Conservation (phyloP, 23 tunicate genomes). For the Clavelina lepadiformis region DNA sequence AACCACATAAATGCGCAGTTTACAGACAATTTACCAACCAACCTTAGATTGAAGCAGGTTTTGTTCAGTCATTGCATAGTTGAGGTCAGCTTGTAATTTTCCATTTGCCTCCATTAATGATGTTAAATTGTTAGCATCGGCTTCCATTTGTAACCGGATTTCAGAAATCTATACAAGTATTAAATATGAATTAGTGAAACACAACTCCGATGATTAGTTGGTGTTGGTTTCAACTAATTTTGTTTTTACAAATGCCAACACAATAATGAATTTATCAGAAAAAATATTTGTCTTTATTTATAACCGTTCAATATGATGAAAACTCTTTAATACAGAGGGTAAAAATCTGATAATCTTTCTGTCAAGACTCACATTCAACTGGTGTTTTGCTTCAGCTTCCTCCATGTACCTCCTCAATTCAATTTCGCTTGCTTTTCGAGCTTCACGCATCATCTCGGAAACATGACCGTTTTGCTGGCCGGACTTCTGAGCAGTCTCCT, state of each 20-base stretch:
- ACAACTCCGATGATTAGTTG: too few species aligned
- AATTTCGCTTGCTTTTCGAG: slow-evolving; percentile 79
- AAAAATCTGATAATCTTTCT: too few species aligned
- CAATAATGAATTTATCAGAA: too few species aligned
- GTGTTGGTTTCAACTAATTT: too few species aligned
- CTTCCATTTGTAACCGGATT: slow-evolving; percentile 81
- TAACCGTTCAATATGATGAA: too few species aligned
- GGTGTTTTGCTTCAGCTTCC: slow-evolving; percentile 77
- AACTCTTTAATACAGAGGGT: too few species aligned
- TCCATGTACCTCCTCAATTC: slow-evolving; percentile 77
- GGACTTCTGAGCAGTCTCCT: slow-evolving; percentile 42
- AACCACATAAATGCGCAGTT: too few species aligned
- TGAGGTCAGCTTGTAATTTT: slow-evolving; percentile 38
- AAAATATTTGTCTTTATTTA: too few species aligned
- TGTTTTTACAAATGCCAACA: too few species aligned
- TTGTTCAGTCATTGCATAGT: slow-evolving; percentile 22
- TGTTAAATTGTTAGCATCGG: slow-evolving; percentile 39
- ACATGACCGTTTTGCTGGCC: slow-evolving; percentile 53
- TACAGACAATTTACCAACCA: too few species aligned
- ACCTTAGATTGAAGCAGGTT: too few species aligned
- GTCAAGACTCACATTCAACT: slow-evolving; percentile 40
- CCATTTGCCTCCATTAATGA: slow-evolving; percentile 61
- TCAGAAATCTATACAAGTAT: slow-evolving; percentile 71
- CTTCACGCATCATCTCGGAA: slow-evolving; percentile 58
- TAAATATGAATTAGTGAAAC: too few species aligned